Conservation (phyloP, 1,140 invertebrate species). For the Trichoplusia ni region DNA sequence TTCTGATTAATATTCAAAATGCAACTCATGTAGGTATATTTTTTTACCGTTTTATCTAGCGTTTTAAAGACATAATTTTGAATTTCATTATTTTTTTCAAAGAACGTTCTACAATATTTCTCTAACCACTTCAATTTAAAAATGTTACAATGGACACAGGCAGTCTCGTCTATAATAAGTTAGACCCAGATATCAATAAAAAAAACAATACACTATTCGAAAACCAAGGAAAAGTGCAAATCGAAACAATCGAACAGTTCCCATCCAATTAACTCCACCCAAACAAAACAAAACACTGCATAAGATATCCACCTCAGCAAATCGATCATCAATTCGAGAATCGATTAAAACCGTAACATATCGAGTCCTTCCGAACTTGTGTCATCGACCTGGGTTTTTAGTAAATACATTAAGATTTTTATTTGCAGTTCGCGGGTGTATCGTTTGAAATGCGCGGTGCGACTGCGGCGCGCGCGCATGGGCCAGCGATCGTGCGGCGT, state of each 20-base stretch:
- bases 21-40: too few species aligned
- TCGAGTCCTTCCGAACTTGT: slow-evolving; percentile 37
- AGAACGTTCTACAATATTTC: too few species aligned
- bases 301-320: slow-evolving; percentile 19
- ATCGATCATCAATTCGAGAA: slow-evolving; percentile 33
- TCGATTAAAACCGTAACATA: slow-evolving; percentile 35
- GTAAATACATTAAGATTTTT: too few species aligned
- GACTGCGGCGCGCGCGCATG: slow-evolving; percentile 62
- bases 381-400: slow-evolving; percentile 67
- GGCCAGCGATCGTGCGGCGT: slow-evolving; percentile 49
- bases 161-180: not conserved
- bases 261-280: slow-evolving; percentile 1
- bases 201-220: slow-evolving; percentile 5
- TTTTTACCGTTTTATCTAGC: too few species aligned
- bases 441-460: slow-evolving; percentile 62
- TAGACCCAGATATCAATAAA: not conserved
- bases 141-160: too few species aligned
- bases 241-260: not conserved
- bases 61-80: too few species aligned
- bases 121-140: too few species aligned
- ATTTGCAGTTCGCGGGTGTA: slow-evolving; percentile 54
- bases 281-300: slow-evolving; percentile 21
- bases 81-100: too few species aligned
- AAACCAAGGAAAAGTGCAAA: not conserved
- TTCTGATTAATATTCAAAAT: too few species aligned